Conservation (phyloP, 2,113 vertebrate genomes). For the Lamprologus sp. region DNA sequence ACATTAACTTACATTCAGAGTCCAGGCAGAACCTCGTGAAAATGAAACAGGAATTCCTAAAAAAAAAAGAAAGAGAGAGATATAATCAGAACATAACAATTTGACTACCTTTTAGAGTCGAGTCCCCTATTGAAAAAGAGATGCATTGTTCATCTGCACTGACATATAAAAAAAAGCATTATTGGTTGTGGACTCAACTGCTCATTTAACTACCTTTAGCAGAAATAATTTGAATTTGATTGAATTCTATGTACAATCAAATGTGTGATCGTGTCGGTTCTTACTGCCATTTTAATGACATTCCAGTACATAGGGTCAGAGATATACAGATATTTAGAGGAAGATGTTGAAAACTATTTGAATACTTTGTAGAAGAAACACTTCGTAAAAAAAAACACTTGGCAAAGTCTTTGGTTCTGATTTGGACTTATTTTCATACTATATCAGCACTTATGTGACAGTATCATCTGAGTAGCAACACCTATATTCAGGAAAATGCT, state of each 20-base stretch:
- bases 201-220: background rate
- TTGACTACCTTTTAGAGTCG: background rate
- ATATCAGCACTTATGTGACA: background rate
- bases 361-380: background rate
- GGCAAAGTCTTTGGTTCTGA: background rate
- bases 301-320: background rate
- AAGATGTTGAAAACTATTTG: background rate
- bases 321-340: background rate
- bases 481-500: background rate
- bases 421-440: background rate
- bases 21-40: background rate
- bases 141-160: background rate
- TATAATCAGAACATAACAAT: background rate
- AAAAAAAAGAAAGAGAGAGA: background rate
- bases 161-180: background rate
- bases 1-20: background rate
- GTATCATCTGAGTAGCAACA: background rate
- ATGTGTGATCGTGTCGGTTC: background rate
- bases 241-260: background rate
- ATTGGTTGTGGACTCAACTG: background rate
- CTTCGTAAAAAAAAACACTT: background rate
- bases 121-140: background rate
- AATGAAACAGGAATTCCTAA: background rate
- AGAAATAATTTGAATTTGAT: background rate
- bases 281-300: background rate